A percentile compares a stretch with the other conserved stretches of the same genome.
Conservation (phyloP, 1,140 invertebrate genomes). For the Cherax quadricarinatus region DNA sequence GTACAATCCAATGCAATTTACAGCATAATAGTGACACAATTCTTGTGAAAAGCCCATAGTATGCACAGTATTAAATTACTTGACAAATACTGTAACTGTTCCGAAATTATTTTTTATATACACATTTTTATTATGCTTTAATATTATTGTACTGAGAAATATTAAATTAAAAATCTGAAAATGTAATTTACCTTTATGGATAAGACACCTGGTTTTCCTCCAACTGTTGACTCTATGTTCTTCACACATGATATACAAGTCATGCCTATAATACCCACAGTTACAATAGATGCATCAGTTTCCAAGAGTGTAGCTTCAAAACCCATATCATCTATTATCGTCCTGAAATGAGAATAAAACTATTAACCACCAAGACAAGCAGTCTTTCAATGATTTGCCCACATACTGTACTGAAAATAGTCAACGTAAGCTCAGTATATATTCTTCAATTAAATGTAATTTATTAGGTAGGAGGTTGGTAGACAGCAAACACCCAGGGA, state of each 20-base stretch:
- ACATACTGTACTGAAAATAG: too few species aligned
- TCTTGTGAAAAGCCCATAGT: too few species aligned
- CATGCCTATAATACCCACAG: conserved; percentile 85
- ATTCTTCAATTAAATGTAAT: too few species aligned
- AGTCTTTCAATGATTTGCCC: neutral
- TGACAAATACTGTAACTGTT: too few species aligned
- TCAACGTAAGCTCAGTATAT: too few species aligned
- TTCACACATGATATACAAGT: conserved; percentile 89
- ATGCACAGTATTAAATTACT: too few species aligned
- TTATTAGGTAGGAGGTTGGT: too few species aligned
- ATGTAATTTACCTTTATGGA: conserved; percentile 59
- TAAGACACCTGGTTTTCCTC: conserved; percentile 80
- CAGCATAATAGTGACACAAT: too few species aligned
- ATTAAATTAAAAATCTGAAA: too few species aligned
- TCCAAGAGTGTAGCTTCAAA: conserved; percentile 74
- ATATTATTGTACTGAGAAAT: too few species aligned
- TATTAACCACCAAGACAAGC: neutral
- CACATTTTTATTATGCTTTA: neutral
- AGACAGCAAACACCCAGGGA: too few species aligned
- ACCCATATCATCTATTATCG: conserved; percentile 77
- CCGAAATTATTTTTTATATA: neutral
- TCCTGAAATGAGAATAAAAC: conserved; percentile 39
- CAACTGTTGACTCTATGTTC: conserved; percentile 84
- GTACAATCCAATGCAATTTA: too few species aligned
- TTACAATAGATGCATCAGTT: conserved; percentile 41